A percentile compares a stretch with the other conserved stretches of the same genome.
Evolutionary conservation across 2,797 vertebrate genomes (phyloP).

Genomic region (Anniella stebbinsi): DNA sequence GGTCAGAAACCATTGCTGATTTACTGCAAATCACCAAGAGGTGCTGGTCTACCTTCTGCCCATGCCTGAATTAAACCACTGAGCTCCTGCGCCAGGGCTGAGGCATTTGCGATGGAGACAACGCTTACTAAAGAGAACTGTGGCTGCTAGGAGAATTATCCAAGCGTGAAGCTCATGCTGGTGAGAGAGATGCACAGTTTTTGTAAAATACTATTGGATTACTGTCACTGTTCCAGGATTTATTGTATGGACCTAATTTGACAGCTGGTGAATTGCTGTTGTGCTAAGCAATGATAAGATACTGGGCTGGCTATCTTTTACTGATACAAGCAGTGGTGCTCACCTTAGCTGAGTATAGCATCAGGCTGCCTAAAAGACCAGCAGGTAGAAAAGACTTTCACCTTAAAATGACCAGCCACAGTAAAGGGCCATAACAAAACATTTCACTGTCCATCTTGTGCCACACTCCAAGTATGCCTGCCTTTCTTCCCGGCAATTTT

Average conservation of each 20-base stretch:
- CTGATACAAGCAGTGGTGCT: background rate
- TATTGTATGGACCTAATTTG: background rate
- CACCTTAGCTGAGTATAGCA: background rate
- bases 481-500: constrained; percentile 8
- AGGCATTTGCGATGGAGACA: background rate
- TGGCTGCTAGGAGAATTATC: background rate
- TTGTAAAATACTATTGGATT: background rate
- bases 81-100: background rate
- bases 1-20: no score
- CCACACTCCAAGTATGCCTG: background rate
- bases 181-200: background rate
- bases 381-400: background rate
- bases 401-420: background rate
- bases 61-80: no score
- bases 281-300: background rate
- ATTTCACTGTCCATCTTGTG: background rate
- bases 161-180: background rate
- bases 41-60: no score
- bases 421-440: constrained; percentile 3
- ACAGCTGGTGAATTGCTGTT: background rate
- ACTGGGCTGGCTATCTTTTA: background rate
- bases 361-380: background rate
- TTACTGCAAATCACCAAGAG: no score
- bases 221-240: background rate
- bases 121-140: background rate